Percentiles rank a stretch among this genome's conserved stretches.
phyloP scores from a whole-genome alignment of 2,797 vertebrate species.

The Myotis myotis region DNA sequence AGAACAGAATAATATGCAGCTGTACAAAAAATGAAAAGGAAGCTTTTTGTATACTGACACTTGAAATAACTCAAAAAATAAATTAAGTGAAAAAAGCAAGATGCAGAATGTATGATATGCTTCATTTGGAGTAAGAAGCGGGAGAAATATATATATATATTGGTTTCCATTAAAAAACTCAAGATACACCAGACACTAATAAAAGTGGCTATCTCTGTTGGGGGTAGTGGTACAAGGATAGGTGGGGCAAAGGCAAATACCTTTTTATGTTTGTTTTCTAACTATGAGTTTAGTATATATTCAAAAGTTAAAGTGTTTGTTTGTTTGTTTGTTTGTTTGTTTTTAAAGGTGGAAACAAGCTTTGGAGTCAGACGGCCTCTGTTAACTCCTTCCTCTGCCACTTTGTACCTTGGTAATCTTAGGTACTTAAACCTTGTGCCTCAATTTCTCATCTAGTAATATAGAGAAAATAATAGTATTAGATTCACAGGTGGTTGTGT shows the following conservation, averaged over 20 bases:
- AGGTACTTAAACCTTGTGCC: background rate
- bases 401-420: background rate
- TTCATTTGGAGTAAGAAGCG: background rate
- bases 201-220: background rate
- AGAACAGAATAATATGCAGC: background rate
- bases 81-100: background rate
- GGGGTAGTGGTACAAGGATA: background rate
- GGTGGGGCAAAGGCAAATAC: background rate
- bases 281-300: background rate
- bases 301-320: background rate
- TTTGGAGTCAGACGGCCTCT: background rate
- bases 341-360: background rate
- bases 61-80: background rate
- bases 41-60: background rate
- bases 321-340: background rate
- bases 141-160: background rate
- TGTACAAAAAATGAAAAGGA: background rate
- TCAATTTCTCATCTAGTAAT: background rate
- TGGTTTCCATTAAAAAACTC: background rate
- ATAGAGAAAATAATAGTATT: background rate
- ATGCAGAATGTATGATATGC: background rate
- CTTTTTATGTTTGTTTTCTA: background rate
- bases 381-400: background rate
- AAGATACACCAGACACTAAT: background rate
- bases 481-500: background rate